phyloP scores from a whole-genome alignment of 2,888 invertebrate genomes.

The Malthinus seriepunctatus region DNA sequence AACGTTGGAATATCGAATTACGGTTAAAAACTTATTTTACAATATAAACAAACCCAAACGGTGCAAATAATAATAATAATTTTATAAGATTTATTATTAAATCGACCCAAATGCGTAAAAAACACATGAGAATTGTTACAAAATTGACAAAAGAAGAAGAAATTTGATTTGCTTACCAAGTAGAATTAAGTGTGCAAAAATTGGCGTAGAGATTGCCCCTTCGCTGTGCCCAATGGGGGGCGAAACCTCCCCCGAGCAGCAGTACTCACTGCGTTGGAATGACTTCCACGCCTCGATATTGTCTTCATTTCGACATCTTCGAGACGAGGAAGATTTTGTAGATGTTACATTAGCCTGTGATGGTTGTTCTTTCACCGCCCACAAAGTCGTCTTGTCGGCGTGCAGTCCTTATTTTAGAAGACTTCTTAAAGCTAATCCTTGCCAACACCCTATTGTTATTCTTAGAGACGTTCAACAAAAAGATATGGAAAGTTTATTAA shows the following conservation, averaged over 20 bases:
- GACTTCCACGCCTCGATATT: constrained; percentile 92
- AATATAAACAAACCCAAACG: not conserved
- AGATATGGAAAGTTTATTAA: constrained; percentile 84
- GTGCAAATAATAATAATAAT: not conserved
- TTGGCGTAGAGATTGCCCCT: constrained; percentile 56
- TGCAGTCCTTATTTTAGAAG: constrained; percentile 92
- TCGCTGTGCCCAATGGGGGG: constrained; percentile 62
- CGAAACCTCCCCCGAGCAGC: constrained; percentile 71
- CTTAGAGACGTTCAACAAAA: constrained; percentile 83
- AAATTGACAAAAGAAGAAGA: not conserved
- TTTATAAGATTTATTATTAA: not conserved
- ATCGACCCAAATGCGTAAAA: constrained; percentile 18
- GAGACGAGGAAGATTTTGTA: constrained; percentile 91
- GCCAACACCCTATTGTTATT: constrained; percentile 89
- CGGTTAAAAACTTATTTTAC: not conserved
- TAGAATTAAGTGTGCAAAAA: constrained; percentile 45
- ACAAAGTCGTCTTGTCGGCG: constrained; percentile 88
- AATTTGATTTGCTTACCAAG: constrained; percentile 9
- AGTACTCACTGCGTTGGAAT: constrained; percentile 93
- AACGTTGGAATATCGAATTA: constrained; percentile 3
- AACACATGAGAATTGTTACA: constrained; percentile 8
- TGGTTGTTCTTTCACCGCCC: constrained; percentile 85
- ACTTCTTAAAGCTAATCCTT: constrained; percentile 86
- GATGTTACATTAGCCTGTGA: constrained; percentile 93
- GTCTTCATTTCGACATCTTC: constrained; percentile 84